A percentile compares a stretch with the other conserved stretches of the same genome.
Conservation (phyloP, 2,797 vertebrate genomes). For the Enteromius trimaculatus region DNA sequence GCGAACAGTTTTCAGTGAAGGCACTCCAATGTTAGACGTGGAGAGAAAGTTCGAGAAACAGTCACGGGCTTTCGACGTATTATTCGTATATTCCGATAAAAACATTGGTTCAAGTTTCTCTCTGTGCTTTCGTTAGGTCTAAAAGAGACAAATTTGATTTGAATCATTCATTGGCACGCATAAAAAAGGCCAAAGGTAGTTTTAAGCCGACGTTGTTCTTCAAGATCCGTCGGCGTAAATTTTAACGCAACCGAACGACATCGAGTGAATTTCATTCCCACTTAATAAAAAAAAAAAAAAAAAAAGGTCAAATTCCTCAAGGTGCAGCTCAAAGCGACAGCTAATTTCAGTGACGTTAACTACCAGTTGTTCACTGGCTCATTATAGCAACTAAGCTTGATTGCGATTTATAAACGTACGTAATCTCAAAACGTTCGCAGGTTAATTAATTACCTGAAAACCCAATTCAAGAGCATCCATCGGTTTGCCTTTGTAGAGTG, state of each 20-base stretch:
- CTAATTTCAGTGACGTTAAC: slow-evolving; percentile 45
- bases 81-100: slow-evolving; percentile 34
- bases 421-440: slow-evolving; percentile 35
- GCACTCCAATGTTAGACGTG: slow-evolving; percentile 53
- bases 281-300: neutral
- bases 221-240: slow-evolving; percentile 19
- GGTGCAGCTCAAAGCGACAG: slow-evolving; percentile 49
- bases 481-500: slow-evolving; percentile 13
- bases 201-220: slow-evolving; percentile 35
- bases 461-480: slow-evolving; percentile 38
- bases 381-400: slow-evolving; percentile 38
- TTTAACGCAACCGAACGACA: slow-evolving; percentile 32
- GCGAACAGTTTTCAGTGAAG: slow-evolving; percentile 40
- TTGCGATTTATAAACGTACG: slow-evolving; percentile 32
- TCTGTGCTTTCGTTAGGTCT: slow-evolving; percentile 49
- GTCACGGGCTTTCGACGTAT: slow-evolving; percentile 41
- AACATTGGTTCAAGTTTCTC: slow-evolving; percentile 21
- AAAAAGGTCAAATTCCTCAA: slow-evolving; percentile 23
- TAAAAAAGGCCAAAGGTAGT: slow-evolving; percentile 50
- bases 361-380: slow-evolving; percentile 52
- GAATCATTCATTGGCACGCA: slow-evolving; percentile 46
- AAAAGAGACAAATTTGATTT: slow-evolving; percentile 50
- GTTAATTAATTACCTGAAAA: slow-evolving; percentile 40
- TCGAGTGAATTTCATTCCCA: slow-evolving; percentile 48
- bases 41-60: slow-evolving; percentile 50